Evolutionary conservation across 2,797 vertebrate genomes (phyloP).

Genomic region (Rhynchotus rufescens): DNA sequence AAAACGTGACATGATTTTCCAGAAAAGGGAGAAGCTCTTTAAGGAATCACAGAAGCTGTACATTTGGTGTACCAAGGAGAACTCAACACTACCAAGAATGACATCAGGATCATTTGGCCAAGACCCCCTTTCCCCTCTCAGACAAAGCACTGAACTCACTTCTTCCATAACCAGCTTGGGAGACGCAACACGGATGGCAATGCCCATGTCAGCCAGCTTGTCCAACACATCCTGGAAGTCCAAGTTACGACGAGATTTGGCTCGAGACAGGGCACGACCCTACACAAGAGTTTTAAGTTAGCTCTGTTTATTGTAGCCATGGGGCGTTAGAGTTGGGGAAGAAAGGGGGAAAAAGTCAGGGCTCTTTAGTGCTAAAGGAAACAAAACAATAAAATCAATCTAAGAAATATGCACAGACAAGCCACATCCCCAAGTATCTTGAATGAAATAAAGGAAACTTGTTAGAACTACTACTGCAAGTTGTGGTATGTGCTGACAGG

Average conservation of each 20-base stretch:
- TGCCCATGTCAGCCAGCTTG: conserved; percentile 95
- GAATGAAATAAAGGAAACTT: not conserved
- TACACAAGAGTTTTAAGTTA: conserved; percentile 61
- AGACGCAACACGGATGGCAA: conserved; percentile 96
- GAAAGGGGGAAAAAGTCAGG: not conserved
- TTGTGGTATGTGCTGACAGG: not conserved
- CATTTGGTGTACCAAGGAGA: not conserved
- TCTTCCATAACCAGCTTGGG: conserved; percentile 99
- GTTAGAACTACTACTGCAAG: not conserved
- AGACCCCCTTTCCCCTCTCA: not conserved
- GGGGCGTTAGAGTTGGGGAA: not conserved
- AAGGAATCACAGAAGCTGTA: not conserved
- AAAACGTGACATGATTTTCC: not conserved
- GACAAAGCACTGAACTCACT: conserved; percentile 77
- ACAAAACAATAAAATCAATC: too few relatives aligned
- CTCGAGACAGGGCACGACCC: conserved; percentile 95
- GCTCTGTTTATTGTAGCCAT: not conserved
- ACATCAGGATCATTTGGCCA: not conserved
- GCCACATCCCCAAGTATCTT: too few relatives aligned
- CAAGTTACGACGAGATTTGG: conserved; percentile 95
- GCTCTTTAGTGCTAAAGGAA: not conserved
- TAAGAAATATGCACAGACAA: not conserved
- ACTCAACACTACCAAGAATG: not conserved
- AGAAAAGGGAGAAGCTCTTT: not conserved
- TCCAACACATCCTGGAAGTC: conserved; percentile 99